Evolutionary conservation across 1,140 invertebrate species (phyloP).

Genomic region (Drosophila santomea): DNA sequence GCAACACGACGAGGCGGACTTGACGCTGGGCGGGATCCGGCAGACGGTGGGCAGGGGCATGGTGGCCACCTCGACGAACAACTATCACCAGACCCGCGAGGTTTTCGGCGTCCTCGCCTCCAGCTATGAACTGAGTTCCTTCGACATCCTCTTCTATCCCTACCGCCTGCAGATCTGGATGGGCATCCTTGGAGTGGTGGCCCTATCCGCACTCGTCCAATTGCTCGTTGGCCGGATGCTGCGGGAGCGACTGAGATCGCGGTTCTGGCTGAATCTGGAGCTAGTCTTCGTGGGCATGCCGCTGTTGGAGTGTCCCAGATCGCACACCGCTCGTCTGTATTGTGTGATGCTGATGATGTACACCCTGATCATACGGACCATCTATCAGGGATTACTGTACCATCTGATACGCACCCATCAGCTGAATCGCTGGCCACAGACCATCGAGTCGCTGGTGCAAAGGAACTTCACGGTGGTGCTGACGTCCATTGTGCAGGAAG

Average conservation of each 20-base stretch:
- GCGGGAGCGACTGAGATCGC: background rate
- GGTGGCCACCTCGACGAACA: conserved; percentile 55
- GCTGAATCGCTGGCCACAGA: conserved; percentile 49
- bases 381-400: conserved; percentile 69
- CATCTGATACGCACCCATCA: conserved; percentile 69
- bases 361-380: conserved; percentile 67
- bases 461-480: conserved; percentile 59
- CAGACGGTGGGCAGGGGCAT: conserved; percentile 48
- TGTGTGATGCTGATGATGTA: conserved; percentile 62
- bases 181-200: conserved; percentile 39
- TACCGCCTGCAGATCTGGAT: conserved; percentile 58
- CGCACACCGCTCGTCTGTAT: conserved; percentile 45
- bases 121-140: conserved; percentile 55
- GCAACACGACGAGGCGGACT: conserved; percentile 39
- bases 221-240: conserved; percentile 33
- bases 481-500: conserved; percentile 26
- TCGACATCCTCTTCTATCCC: conserved; percentile 62
- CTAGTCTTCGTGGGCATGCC: conserved; percentile 70
- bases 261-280: conserved; percentile 31
- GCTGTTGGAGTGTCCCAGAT: conserved; percentile 19
- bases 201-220: conserved; percentile 41
- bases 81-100: conserved; percentile 58
- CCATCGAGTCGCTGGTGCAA: conserved; percentile 52
- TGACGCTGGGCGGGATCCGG: conserved; percentile 53
- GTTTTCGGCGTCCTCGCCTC: conserved; percentile 41